Conservation (phyloP, 30 jellyfish, hydroid and myxozoan species). For the Rhopilema esculentum region DNA sequence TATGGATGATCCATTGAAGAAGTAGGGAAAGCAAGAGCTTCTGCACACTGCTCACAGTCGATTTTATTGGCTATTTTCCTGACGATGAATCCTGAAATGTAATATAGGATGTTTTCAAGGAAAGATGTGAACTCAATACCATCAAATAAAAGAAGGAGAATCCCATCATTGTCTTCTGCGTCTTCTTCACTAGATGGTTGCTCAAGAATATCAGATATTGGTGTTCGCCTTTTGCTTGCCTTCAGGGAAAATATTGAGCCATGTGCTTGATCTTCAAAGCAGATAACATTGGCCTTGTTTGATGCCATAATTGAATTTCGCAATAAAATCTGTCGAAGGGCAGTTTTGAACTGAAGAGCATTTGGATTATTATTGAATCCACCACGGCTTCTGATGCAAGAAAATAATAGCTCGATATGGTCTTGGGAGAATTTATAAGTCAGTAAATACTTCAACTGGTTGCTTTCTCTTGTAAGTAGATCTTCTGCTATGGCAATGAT, state of each 20-base stretch:
- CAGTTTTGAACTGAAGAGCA: slow-evolving; percentile 41
- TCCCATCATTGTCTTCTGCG: not conserved
- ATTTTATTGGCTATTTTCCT: slow-evolving; percentile 17
- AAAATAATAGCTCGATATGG: slow-evolving; percentile 56
- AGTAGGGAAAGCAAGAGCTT: slow-evolving; percentile 10
- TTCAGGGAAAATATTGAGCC: slow-evolving; percentile 45
- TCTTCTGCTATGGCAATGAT: not conserved
- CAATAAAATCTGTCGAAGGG: slow-evolving; percentile 30
- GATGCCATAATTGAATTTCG: slow-evolving; percentile 51
- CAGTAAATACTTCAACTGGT: slow-evolving; percentile 54
- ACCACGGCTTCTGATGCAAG: slow-evolving; percentile 57
- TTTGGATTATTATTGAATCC: slow-evolving; percentile 61
- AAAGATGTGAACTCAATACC: not conserved
- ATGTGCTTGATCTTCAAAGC: slow-evolving; percentile 31
- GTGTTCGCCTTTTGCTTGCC: slow-evolving; percentile 39
- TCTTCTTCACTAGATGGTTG: not conserved
- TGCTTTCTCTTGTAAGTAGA: slow-evolving; percentile 17
- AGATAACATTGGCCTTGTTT: slow-evolving; percentile 42
- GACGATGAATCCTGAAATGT: slow-evolving; percentile 72
- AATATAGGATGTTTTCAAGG: too few species aligned
- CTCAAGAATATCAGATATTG: slow-evolving; percentile 1
- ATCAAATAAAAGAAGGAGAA: not conserved
- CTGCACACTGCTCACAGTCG: slow-evolving; percentile 22
- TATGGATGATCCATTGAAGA: not conserved
- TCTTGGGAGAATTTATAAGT: slow-evolving; percentile 63